A percentile compares a stretch with the other conserved stretches of the same genome.
Conservation (phyloP, 2,113 vertebrate genomes). For the Vidua chalybeata region DNA sequence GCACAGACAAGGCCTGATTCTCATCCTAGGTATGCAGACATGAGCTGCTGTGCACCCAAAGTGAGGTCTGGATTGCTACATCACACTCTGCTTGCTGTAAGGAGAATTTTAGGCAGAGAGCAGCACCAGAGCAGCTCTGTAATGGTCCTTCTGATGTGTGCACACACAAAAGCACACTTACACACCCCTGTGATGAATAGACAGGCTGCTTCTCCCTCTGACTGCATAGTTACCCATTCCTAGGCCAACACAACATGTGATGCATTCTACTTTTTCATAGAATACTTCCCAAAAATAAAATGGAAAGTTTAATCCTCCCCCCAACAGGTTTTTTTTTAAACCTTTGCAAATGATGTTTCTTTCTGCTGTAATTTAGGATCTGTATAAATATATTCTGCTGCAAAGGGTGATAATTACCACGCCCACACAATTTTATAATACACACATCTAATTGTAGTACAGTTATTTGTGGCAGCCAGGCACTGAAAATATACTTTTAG, state of each 20-base stretch:
- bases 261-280: neutral
- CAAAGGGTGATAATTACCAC: conserved; percentile 71
- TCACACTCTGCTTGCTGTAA: neutral
- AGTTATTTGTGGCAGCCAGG: conserved; percentile 62
- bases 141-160: neutral
- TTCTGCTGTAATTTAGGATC: conserved; percentile 64
- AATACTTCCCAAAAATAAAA: conserved; percentile 11
- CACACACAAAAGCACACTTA: neutral
- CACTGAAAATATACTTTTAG: conserved; percentile 61
- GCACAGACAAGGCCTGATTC: neutral
- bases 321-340: neutral
- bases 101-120: neutral
- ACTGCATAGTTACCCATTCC: neutral
- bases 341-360: conserved; percentile 30
- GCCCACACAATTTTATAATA: conserved; percentile 60
- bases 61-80: neutral
- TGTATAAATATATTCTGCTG: conserved; percentile 69
- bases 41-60: neutral
- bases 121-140: neutral
- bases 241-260: neutral
- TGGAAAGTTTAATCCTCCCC: neutral
- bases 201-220: neutral
- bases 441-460: conserved; percentile 65
- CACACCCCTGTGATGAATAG: neutral
- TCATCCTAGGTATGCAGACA: neutral